Evolutionary conservation across 2,888 invertebrate species (phyloP).

Genomic region (Noctua janthina): DNA sequence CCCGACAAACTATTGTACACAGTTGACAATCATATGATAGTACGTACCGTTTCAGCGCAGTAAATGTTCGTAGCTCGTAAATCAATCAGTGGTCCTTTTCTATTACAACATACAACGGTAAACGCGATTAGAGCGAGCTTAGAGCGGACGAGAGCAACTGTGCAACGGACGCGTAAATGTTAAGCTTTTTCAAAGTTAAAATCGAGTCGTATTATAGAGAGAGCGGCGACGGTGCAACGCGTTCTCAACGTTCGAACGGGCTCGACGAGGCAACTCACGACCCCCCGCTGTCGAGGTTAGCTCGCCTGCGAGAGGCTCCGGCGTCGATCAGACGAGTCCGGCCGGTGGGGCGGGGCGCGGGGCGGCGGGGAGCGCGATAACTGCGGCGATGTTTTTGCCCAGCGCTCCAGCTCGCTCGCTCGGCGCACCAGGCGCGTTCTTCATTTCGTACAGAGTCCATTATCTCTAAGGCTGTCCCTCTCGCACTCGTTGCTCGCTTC

Average conservation of each 20-base stretch:
- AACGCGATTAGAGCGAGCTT: conserved; percentile 78
- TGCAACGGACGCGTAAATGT: conserved; percentile 81
- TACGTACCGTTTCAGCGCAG: conserved; percentile 85
- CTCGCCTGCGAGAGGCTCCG: conserved; percentile 87
- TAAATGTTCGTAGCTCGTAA: conserved; percentile 77
- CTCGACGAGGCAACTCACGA: conserved; percentile 84
- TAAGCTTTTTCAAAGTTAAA: conserved; percentile 83
- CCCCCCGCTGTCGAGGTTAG: conserved; percentile 89
- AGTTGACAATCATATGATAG: conserved; percentile 72
- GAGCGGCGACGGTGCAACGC: conserved; percentile 75
- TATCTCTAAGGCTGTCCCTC: conserved; percentile 86
- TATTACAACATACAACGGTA: conserved; percentile 79
- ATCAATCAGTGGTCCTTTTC: conserved; percentile 81
- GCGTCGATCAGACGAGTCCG: conserved; percentile 85
- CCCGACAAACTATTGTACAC: conserved; percentile 61
- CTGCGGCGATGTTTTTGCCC: conserved; percentile 89
- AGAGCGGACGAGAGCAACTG: conserved; percentile 77
- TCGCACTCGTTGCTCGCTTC: conserved; percentile 83
- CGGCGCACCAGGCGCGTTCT: conserved; percentile 88
- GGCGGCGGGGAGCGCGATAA: conserved; percentile 82
- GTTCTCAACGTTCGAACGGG: conserved; percentile 82
- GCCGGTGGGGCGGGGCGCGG: conserved; percentile 76
- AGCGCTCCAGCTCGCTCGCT: conserved; percentile 87
- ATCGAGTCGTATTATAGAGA: conserved; percentile 79
- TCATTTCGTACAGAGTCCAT: conserved; percentile 89